These are phyloP conservation scores for Amphipoea oculea DNA, from an alignment of 2,888 invertebrate species.

Conservation along the genomic window DNA sequence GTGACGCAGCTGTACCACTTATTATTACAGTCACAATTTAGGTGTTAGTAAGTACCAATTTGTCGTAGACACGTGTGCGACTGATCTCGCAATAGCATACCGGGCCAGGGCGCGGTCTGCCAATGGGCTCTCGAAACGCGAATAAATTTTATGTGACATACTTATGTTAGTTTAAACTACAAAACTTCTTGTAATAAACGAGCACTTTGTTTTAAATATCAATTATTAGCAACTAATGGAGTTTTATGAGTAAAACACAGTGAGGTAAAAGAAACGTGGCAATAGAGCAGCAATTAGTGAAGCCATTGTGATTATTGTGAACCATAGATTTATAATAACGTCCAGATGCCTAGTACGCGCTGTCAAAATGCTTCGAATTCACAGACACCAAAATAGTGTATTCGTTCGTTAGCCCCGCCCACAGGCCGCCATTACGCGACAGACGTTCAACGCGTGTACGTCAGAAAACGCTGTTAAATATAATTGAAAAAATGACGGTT, in stretches of 20 bases:
- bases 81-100: slow-evolving; percentile 84
- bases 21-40: slow-evolving; percentile 62
- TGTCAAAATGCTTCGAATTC: too few species aligned
- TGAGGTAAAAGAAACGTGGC: slow-evolving; percentile 49
- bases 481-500: too few species aligned
- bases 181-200: slow-evolving; percentile 23
- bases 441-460: too few species aligned
- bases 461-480: too few species aligned
- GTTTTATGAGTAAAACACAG: slow-evolving; percentile 23
- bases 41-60: slow-evolving; percentile 68
- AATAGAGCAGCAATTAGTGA: slow-evolving; percentile 69
- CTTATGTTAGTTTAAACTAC: slow-evolving; percentile 64
- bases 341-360: too few species aligned
- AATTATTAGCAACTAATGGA: slow-evolving; percentile 14
- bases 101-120: slow-evolving; percentile 83
- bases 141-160: slow-evolving; percentile 76
- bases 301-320: slow-evolving; percentile 34
- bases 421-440: too few species aligned
- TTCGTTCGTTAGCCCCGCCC: too few species aligned
- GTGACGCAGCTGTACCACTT: slow-evolving; percentile 62
- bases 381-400: too few species aligned
- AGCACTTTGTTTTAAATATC: slow-evolving; percentile 5
- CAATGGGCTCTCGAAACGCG: slow-evolving; percentile 77
- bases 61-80: slow-evolving; percentile 81
- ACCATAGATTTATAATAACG: too few species aligned